Base-by-base conservation (phyloP, 2,797 vertebrate genomes). In the Peromyscus aztecus region DNA sequence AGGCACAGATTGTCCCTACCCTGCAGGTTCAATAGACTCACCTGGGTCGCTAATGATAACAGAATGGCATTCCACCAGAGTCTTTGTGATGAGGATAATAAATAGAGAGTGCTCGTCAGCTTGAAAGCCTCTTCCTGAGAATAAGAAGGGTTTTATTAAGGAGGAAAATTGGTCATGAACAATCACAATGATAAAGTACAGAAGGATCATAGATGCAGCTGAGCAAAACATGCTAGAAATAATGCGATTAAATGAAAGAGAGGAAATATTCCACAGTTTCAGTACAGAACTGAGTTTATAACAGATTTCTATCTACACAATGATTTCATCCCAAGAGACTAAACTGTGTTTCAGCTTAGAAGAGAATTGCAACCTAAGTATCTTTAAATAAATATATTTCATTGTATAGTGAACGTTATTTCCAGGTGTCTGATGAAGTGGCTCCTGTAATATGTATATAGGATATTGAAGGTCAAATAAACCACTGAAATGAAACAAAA, bases 1-100 rank as follows among this genome's bases (percentile, higher is more conserved):
- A 97, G 89, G 40, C 55, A 40, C 83, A 92, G 67, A 82, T 78
- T 93, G 31, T 92, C 96, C 4, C 69, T 76, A 88, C 49, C 27
- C n/a, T 19, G 17, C n/a, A 71, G 96, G 88, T 96, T 97, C 96
- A 34, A 11, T 0, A 91, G 80, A 88, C 91, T 78, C 65, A 90
- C 76, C 61, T 77, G 61, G 55, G 63, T 78, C 61, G 61, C 37
- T 97, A 83, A 95, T 91, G 86, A 90, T 49, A 89, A 95, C 84
- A 85, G 95, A 98, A 75, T 14, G 67, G 9, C 69, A 94, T 97
- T 90, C 87, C 63, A 84, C 82, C 16, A 75, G 2, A 57, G 40
- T 4, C 55, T 14, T n/a, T 85, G 69, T 90, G 69, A 89, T 43
- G 61, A 80, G 43, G 63, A 82, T 95, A 93, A 84, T 85, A 89